A percentile compares a stretch with the other conserved stretches of the same genome.
Evolutionary conservation across 2,888 invertebrate genomes (phyloP).

Genomic region (Lithophane semibrunnea): DNA sequence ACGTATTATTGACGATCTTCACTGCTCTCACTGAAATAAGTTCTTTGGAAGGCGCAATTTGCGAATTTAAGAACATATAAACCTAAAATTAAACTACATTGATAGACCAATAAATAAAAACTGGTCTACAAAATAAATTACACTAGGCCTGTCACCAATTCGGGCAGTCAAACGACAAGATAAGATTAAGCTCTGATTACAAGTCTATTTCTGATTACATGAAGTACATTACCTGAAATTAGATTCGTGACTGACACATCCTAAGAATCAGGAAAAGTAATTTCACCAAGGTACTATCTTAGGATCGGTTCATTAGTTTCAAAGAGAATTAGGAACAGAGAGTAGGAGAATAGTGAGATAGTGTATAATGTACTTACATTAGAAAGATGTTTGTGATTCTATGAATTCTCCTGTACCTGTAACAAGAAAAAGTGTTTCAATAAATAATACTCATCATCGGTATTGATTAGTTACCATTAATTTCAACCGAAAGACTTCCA

Average conservation of each 20-base stretch:
- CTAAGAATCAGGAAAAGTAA: conserved; percentile 21
- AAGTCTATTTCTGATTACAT: conserved; percentile 27
- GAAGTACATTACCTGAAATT: conserved; percentile 36
- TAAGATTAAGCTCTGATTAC: conserved; percentile 38
- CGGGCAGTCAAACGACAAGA: neutral
- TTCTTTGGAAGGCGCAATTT: neutral
- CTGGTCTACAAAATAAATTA: conserved; percentile 7
- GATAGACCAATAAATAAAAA: neutral
- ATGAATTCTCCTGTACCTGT: conserved; percentile 24
- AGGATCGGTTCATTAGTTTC: conserved; percentile 9
- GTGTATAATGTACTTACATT: conserved; percentile 32
- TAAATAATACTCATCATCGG: neutral
- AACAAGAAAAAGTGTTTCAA: conserved; percentile 1
- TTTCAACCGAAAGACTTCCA: neutral
- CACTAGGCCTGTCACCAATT: conserved; percentile 3
- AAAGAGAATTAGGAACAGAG: neutral
- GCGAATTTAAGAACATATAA: neutral
- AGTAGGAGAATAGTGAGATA: no score
- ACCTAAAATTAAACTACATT: neutral
- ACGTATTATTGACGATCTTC: neutral
- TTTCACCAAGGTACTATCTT: conserved; percentile 28
- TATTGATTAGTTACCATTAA: neutral
- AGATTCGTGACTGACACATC: conserved; percentile 33
- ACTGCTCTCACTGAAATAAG: neutral
- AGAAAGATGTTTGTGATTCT: neutral